A percentile compares a stretch with the other conserved stretches of the same genome.
These are phyloP conservation scores for Semotilus atromaculatus DNA, from an alignment of 2,797 vertebrate genomes.

Conservation along the genomic window DNA sequence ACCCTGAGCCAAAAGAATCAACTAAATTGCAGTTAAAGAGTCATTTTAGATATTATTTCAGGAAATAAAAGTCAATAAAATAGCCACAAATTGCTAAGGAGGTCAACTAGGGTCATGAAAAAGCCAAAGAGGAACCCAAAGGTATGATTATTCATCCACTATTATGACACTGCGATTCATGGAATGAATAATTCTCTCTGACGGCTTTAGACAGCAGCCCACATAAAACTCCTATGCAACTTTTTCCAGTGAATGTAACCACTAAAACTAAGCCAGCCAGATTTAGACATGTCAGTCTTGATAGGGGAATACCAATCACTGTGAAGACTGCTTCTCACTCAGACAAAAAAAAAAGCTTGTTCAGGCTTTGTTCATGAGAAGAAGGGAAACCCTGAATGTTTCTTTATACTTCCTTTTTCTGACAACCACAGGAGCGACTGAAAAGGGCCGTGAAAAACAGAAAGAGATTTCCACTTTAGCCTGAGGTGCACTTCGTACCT, in stretches of 20 bases:
- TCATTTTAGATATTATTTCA: conserved; percentile 26
- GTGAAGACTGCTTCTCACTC: conserved; percentile 23
- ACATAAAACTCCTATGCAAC: conserved; percentile 50
- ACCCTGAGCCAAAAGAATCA: conserved; percentile 14
- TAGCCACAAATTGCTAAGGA: conserved; percentile 19
- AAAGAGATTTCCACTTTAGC: conserved; percentile 53
- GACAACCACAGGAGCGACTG: conserved; percentile 45
- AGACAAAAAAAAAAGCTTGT: conserved; percentile 23
- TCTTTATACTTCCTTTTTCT: conserved; percentile 52
- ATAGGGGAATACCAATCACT: conserved; percentile 61
- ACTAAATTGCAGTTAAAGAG: background rate
- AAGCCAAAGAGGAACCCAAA: conserved; percentile 42
- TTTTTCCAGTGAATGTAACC: conserved; percentile 58
- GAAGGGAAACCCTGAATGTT: conserved; percentile 54
- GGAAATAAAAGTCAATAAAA: conserved; percentile 42
- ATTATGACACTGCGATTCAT: conserved; percentile 58
- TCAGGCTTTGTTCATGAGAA: conserved; percentile 49
- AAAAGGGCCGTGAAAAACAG: conserved; percentile 44
- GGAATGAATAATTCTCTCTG: conserved; percentile 60
- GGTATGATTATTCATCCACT: conserved; percentile 47
- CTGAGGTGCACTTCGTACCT: conserved; percentile 43
- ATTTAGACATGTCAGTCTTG: conserved; percentile 50
- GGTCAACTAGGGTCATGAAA: conserved; percentile 29
- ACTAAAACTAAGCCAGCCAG: conserved; percentile 42
- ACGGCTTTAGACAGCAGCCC: conserved; percentile 41